Percentiles rank a stretch among this genome's conserved stretches.
Conservation (phyloP, 2,797 vertebrate genomes). For the Notolepis coatsorum region DNA sequence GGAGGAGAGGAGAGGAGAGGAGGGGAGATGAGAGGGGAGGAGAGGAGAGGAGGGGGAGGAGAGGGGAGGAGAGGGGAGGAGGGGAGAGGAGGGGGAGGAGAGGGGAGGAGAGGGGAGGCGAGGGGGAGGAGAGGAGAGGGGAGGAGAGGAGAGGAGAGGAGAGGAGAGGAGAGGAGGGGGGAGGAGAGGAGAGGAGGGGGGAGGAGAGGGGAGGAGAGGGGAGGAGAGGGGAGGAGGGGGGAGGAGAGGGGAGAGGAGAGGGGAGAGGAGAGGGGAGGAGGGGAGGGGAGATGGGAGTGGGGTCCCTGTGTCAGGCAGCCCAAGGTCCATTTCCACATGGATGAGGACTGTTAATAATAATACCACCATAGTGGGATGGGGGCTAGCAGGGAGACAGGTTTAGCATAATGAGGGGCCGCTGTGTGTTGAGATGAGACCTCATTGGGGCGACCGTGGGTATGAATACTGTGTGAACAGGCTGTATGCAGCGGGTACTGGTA, state of each 20-base stretch:
- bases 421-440: conserved; percentile 40
- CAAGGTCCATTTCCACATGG: conserved; percentile 68
- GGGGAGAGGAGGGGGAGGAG: background rate
- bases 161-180: background rate
- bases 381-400: conserved; percentile 40
- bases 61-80: background rate
- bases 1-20: background rate
- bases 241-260: conserved; percentile 33
- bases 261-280: background rate
- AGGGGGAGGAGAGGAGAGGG: background rate
- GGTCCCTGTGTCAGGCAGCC: conserved; percentile 61
- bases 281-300: conserved; percentile 28
- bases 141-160: background rate
- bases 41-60: conserved; percentile 2
- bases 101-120: too few species aligned
- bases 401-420: conserved; percentile 37
- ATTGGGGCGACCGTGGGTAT: conserved; percentile 18
- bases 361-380: conserved; percentile 42
- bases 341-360: conserved; percentile 64
- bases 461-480: conserved; percentile 22
- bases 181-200: background rate
- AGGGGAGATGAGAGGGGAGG: conserved; percentile 36
- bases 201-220: background rate
- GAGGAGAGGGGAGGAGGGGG: conserved; percentile 10
- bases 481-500: conserved; percentile 10